Conservation (phyloP, 2,888 invertebrate genomes). For the Cataglyphis altisquamis region DNA sequence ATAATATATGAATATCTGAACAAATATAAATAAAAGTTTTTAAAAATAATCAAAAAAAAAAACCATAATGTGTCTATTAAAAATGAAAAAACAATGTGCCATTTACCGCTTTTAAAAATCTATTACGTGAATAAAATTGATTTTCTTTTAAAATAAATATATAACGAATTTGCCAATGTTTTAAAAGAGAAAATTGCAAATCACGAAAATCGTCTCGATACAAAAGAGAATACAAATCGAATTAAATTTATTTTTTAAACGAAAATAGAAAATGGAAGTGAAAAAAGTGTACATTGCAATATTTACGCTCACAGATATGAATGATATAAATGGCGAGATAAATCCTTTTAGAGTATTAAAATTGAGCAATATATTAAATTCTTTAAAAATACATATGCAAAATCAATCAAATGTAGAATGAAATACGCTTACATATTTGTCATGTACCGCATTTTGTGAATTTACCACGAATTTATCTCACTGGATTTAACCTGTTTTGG, state of each 20-base stretch:
- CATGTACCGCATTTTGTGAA: slow-evolving; percentile 4
- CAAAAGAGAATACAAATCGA: not conserved
- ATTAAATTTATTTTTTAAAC: slow-evolving; percentile 20
- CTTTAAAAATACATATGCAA: slow-evolving; percentile 18
- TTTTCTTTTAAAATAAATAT: slow-evolving; percentile 5
- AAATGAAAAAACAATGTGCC: not conserved
- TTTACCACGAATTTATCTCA: slow-evolving; percentile 28
- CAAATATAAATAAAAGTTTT: not conserved
- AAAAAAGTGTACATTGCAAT: not conserved
- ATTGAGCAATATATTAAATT: slow-evolving; percentile 29
- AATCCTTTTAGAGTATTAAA: slow-evolving; percentile 32
- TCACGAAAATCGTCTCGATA: not conserved
- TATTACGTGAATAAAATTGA: not conserved
- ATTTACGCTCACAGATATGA: not conserved
- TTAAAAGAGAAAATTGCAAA: not conserved
- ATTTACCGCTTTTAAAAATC: not conserved
- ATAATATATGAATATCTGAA: not conserved
- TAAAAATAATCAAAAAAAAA: not conserved
- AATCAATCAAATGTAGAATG: slow-evolving; percentile 28
- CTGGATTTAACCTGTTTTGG: slow-evolving; percentile 25
- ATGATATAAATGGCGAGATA: slow-evolving; percentile 22
- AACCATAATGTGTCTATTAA: not conserved
- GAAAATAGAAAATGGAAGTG: slow-evolving; percentile 1
- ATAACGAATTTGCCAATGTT: not conserved
- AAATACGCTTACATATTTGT: slow-evolving; percentile 8